Conservation (phyloP, 92 coral and sea anemone genomes). For the Epizoanthus rinbou region DNA sequence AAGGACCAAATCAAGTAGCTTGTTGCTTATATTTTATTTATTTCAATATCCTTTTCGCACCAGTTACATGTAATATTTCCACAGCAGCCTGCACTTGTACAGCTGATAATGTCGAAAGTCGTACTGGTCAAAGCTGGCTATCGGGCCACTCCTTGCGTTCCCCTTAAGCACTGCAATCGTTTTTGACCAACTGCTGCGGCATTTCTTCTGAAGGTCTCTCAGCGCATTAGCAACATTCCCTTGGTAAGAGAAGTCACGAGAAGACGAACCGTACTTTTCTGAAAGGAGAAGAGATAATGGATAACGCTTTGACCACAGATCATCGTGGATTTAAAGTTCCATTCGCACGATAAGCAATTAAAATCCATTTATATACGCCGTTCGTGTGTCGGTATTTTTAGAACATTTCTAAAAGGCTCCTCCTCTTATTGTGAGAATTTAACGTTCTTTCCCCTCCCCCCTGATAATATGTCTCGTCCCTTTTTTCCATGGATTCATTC, state of each 20-base stretch:
- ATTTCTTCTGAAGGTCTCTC: constrained; percentile 25
- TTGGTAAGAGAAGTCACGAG: constrained; percentile 21
- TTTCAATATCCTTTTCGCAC: not conserved
- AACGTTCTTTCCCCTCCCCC: too few species aligned
- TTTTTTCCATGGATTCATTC: too few species aligned
- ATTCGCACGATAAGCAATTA: too few species aligned
- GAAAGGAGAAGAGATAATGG: not conserved
- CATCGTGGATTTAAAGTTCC: not conserved
- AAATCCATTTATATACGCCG: too few species aligned
- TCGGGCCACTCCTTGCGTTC: not conserved
- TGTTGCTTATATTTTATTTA: too few species aligned
- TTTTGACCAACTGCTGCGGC: constrained; percentile 8
- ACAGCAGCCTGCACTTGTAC: constrained; percentile 17
- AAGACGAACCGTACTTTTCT: constrained; percentile 12
- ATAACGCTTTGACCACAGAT: not conserved
- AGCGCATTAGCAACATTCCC: constrained; percentile 32
- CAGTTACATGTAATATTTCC: constrained; percentile 30
- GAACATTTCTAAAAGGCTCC: too few species aligned
- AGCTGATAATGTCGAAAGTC: constrained; percentile 16
- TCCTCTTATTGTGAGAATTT: too few species aligned
- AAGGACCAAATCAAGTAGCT: too few species aligned
- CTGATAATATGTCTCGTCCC: too few species aligned
- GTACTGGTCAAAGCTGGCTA: constrained; percentile 25
- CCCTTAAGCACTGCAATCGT: constrained; percentile 17
- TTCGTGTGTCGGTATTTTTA: too few species aligned